phyloP scores from a whole-genome alignment of 1,140 invertebrate genomes.

The Drosophila willistoni region DNA sequence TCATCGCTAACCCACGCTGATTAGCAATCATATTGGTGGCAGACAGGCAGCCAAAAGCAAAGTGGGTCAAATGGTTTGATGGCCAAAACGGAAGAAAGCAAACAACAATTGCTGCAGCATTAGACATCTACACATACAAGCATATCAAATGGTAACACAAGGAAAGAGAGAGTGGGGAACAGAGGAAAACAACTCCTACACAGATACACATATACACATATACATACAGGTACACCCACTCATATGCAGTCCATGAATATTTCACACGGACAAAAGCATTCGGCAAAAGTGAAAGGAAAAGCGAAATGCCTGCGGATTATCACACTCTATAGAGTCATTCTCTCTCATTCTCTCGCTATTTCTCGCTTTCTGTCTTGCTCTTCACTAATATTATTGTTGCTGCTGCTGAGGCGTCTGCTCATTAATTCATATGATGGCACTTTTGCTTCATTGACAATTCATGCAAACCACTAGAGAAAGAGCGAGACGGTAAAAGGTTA shows the following conservation, averaged over 20 bases:
- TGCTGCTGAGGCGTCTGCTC: conserved; percentile 52
- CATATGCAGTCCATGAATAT: conserved; percentile 65
- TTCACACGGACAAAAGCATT: conserved; percentile 52
- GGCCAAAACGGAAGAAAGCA: not conserved
- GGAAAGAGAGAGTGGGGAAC: not conserved
- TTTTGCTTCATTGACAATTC: conserved; percentile 70
- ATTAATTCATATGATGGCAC: conserved; percentile 76
- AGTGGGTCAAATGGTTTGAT: conserved; percentile 17
- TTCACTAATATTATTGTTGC: conserved; percentile 39
- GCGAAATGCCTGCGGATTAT: conserved; percentile 66
- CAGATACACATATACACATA: conserved; percentile 14
- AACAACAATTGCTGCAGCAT: conserved; percentile 21
- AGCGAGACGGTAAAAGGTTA: conserved; percentile 43
- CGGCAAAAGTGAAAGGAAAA: conserved; percentile 64
- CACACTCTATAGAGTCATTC: conserved; percentile 61
- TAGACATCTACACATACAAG: conserved; percentile 5
- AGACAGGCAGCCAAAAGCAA: not conserved
- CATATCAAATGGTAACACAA: not conserved
- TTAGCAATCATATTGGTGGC: conserved; percentile 3
- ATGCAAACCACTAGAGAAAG: conserved; percentile 41
- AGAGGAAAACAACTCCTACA: conserved; percentile 14
- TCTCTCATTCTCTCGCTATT: no score
- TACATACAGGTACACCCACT: no score
- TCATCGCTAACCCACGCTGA: conserved; percentile 9
- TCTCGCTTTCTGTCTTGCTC: conserved; percentile 5